phyloP scores from a whole-genome alignment of 2,797 vertebrate genomes.

The Acipenser ruthenus region DNA sequence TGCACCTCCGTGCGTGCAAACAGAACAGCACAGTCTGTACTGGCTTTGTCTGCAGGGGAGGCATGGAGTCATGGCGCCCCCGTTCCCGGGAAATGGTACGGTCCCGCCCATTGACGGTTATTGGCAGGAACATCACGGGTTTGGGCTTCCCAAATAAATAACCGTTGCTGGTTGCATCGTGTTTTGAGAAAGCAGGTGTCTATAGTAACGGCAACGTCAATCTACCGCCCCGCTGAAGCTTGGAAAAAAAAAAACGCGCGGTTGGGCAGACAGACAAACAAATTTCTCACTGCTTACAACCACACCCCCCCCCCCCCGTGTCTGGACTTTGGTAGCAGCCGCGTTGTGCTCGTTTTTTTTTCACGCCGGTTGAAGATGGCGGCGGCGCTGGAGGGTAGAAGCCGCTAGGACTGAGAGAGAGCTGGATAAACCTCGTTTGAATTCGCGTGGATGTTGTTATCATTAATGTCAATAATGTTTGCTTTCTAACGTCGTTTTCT shows the following conservation, averaged over 20 bases:
- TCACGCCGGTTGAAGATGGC: constrained; percentile 94
- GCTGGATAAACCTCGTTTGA: constrained; percentile 26
- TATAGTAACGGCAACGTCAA: constrained; percentile 1
- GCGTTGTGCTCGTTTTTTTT: constrained; percentile 47
- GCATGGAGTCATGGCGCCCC: constrained; percentile 17
- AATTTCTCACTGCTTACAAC: constrained; percentile 24
- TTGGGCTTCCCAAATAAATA: constrained; percentile 28
- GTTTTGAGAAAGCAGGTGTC: constrained; percentile 10
- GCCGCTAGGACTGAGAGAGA: constrained; percentile 63
- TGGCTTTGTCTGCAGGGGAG: constrained; percentile 17
- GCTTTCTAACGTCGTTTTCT: constrained; percentile 48
- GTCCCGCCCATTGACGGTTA: constrained; percentile 31
- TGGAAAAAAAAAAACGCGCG: constrained; percentile 3
- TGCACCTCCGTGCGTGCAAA: no score
- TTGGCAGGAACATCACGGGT: constrained; percentile 25
- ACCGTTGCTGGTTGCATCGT: constrained; percentile 20
- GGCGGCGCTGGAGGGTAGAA: constrained; percentile 69
- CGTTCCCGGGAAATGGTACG: constrained; percentile 24
- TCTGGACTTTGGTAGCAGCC: constrained; percentile 33
- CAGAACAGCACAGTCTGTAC: neutral
- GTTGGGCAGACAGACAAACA: neutral
- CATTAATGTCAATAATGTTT: constrained; percentile 47
- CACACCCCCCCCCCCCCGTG: constrained; percentile 40
- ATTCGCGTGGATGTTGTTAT: constrained; percentile 20
- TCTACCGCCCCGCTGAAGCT: neutral